These are phyloP conservation scores for Chloromyia formosa DNA, from an alignment of 2,888 invertebrate species.

Conservation along the genomic window DNA sequence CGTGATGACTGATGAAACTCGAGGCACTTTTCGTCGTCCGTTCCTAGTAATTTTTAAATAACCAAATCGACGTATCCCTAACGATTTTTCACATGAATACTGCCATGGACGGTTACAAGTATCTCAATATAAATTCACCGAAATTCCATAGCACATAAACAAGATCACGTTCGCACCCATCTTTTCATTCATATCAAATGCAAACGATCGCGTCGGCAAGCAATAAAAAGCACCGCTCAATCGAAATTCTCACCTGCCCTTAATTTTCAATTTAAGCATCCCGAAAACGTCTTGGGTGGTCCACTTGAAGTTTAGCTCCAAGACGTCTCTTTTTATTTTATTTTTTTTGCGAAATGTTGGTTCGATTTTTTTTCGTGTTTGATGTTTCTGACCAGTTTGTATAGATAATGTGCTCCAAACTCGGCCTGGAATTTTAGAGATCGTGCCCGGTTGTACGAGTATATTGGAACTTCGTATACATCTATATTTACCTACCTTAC, in stretches of 20 bases:
- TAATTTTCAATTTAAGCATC: conserved; percentile 42
- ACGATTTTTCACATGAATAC: no score
- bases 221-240: conserved; percentile 31
- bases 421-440: no score
- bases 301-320: conserved; percentile 13
- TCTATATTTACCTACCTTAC: no score
- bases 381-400: no score
- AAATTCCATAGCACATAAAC: conserved; percentile 22
- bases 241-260: conserved; percentile 42
- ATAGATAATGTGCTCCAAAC: no score
- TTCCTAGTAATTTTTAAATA: no score
- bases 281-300: conserved; percentile 41
- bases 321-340: neutral
- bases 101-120: neutral
- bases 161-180: conserved; percentile 37
- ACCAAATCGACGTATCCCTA: no score
- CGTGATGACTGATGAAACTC: no score
- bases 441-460: no score
- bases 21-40: no score
- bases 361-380: no score
- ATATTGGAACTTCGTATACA: no score
- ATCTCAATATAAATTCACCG: neutral
- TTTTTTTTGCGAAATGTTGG: neutral
- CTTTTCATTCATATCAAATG: neutral
- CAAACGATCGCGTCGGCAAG: neutral